Evolutionary conservation across 2,113 vertebrate genomes (phyloP).

Genomic region (Pygathrix nemaeus): DNA sequence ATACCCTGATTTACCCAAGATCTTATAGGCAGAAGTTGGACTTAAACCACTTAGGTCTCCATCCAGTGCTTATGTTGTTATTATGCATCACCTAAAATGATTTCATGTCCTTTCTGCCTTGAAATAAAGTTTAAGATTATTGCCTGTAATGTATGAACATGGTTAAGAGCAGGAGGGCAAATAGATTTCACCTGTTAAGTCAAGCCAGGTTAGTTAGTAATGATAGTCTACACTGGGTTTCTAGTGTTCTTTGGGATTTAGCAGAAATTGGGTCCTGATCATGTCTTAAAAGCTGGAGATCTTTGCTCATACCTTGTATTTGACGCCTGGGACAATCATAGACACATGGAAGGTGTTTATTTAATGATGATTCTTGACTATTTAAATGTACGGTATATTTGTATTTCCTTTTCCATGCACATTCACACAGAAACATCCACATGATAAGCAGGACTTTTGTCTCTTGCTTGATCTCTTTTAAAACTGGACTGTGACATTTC

Average conservation of each 20-base stretch:
- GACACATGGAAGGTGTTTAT: not conserved
- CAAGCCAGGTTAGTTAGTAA: not conserved
- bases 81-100: not conserved
- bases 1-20: not conserved
- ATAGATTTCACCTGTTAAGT: not conserved
- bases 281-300: not conserved
- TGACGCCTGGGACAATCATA: not conserved
- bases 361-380: not conserved
- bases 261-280: not conserved
- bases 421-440: not conserved
- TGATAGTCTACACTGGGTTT: not conserved
- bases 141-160: not conserved
- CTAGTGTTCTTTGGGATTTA: not conserved
- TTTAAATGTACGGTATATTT: not conserved
- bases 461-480: not conserved
- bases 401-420: not conserved
- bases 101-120: not conserved
- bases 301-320: not conserved
- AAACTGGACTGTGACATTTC: not conserved
- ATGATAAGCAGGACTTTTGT: not conserved
- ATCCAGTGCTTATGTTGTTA: not conserved
- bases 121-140: not conserved
- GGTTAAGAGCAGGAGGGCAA: not conserved
- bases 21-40: not conserved
- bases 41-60: not conserved